Conservation (phyloP, 2,797 vertebrate species). For the Macropodus opercularis region DNA sequence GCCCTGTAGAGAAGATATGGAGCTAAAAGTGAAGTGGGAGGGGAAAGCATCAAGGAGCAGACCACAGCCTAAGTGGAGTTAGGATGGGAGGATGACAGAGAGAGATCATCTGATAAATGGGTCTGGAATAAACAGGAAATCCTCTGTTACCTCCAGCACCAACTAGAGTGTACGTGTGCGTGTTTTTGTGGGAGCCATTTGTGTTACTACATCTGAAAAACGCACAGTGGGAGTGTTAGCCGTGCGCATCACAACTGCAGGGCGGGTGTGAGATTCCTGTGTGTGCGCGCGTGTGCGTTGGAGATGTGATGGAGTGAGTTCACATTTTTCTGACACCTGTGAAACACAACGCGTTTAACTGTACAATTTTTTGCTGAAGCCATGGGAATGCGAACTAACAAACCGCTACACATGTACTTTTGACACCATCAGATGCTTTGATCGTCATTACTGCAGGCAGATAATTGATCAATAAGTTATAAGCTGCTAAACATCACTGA, state of each 20-base stretch:
- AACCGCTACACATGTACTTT: constrained; percentile 4
- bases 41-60: constrained; percentile 28
- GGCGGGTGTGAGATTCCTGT: constrained; percentile 59
- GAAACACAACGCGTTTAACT: constrained; percentile 58
- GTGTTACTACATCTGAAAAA: constrained; percentile 68
- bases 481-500: too few relatives aligned
- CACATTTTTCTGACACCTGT: constrained; percentile 65
- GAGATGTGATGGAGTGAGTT: constrained; percentile 66
- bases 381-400: constrained; percentile 34
- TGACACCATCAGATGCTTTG: constrained; percentile 12
- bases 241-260: constrained; percentile 59
- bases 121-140: constrained; percentile 61
- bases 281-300: constrained; percentile 48
- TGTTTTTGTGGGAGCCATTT: constrained; percentile 42
- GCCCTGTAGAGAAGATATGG: constrained; percentile 66
- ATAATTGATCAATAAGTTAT: constrained; percentile 2
- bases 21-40: constrained; percentile 46
- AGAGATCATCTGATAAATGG: constrained; percentile 54
- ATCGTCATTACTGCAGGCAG: constrained; percentile 8
- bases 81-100: constrained; percentile 15
- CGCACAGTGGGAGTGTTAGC: constrained; percentile 69
- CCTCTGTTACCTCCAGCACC: constrained; percentile 53
- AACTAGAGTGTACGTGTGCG: constrained; percentile 34
- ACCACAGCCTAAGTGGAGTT: constrained; percentile 37
- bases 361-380: constrained; percentile 41